A percentile compares a stretch with the other conserved stretches of the same genome.
Conservation (phyloP, 2,797 vertebrate species). For the Limnodromus scolopaceus region DNA sequence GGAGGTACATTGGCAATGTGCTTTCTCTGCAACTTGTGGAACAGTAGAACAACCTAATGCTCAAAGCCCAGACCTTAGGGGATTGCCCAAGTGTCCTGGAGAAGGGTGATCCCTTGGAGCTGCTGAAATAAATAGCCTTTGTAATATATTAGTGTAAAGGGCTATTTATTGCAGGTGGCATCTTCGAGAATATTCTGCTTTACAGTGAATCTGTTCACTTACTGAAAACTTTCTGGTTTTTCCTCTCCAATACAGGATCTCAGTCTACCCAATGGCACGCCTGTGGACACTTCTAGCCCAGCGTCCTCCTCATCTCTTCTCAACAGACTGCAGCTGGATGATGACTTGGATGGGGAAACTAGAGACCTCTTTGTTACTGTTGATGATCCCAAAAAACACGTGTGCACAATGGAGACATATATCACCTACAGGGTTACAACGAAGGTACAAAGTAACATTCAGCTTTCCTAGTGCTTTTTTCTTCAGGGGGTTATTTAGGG, state of each 20-base stretch:
- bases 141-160: neutral
- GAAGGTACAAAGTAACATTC: slow-evolving; percentile 80
- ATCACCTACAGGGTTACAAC: slow-evolving; percentile 97
- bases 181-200: neutral
- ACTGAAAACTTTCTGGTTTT: neutral
- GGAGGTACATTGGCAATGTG: neutral
- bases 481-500: neutral
- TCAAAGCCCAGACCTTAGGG: neutral
- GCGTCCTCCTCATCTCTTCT: slow-evolving; percentile 90
- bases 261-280: slow-evolving; percentile 91
- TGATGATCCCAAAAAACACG: slow-evolving; percentile 96
- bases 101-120: neutral
- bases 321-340: slow-evolving; percentile 93
- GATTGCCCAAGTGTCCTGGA: neutral
- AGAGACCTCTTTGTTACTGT: slow-evolving; percentile 96
- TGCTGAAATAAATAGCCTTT: neutral
- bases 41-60: neutral
- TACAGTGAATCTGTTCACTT: neutral
- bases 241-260: slow-evolving; percentile 80
- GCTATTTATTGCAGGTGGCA: neutral
- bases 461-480: neutral
- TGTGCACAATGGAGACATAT: slow-evolving; percentile 98
- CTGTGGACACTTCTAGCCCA: slow-evolving; percentile 90
- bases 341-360: slow-evolving; percentile 89
- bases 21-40: neutral